Conservation (phyloP, 53 echinoderm and acorn worm species). For the Antedon mediterranea region DNA sequence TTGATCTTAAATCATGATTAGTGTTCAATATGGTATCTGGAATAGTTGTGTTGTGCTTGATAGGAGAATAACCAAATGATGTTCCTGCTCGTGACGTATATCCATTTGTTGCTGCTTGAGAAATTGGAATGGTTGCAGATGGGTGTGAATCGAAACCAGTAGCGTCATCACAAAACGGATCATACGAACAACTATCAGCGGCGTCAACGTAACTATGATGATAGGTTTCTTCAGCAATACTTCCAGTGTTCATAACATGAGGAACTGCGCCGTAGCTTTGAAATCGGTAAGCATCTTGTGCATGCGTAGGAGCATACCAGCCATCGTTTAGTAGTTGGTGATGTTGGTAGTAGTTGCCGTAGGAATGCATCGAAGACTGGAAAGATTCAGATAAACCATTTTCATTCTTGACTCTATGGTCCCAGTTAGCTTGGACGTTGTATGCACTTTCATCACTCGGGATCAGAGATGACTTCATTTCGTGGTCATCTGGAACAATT, state of each 20-base stretch:
- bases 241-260: background rate
- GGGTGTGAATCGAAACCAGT: background rate
- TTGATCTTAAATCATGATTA: background rate
- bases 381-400: constrained; percentile 4
- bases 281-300: constrained; percentile 9
- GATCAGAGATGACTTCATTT: background rate
- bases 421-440: background rate
- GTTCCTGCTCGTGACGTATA: background rate
- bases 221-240: background rate
- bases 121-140: background rate
- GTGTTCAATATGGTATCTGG: background rate
- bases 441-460: background rate
- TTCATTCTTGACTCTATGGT: background rate
- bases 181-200: background rate
- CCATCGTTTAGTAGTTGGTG: constrained; percentile 21
- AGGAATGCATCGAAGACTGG: constrained; percentile 15
- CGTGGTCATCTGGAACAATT: constrained; percentile 11
- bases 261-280: constrained; percentile 12
- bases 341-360: constrained; percentile 16
- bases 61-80: background rate
- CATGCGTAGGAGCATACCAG: constrained; percentile 20
- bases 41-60: background rate
- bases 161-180: background rate
- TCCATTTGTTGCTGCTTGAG: background rate
- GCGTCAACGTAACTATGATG: constrained; percentile 19